Base-by-base conservation (phyloP, 1,140 invertebrate genomes). In the Eubasilissa regina region DNA sequence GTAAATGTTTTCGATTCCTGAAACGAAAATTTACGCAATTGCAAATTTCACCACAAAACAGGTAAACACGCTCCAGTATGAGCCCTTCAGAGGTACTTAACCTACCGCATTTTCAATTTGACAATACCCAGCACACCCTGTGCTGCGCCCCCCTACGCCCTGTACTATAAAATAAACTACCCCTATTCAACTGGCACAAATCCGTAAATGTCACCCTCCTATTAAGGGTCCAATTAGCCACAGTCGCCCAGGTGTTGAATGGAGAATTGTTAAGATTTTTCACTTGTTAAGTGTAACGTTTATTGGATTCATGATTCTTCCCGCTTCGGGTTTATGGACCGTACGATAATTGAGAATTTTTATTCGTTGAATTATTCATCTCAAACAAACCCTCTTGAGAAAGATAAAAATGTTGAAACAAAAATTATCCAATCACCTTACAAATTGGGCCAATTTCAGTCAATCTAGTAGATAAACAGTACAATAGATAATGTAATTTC, bases 181-280 rank as follows among this genome's bases (percentile, higher is more conserved):
- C 60, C 60, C 19, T 21, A 8, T 64, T 64, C 25, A 43, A 64
- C 60, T 64, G 60, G 55, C 21, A 58, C 60, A 25, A 35, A 35
- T 35, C 25, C 35, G n/a, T 21, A 58, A 12, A 64, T 64, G 60
- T 64, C 60, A 43, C 60, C 60, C 25, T 64, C 19, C 48, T n/a
- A 64, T 64, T 64, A 64, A 12, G 60, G 60, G 19, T 25, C 35
- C 60, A 64, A 64, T 64, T 64, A 64, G 60, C 60, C 60, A 64
- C 60, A 64, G 60, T 35, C 12, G 35, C 60, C 60, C 60, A 64
- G 60, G 60, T 64, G 60, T 25, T 64, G 60, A 64, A 64, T 25
- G 19, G 55, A 9, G 55, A 58, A 64, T 25, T 64, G 35, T 7
- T n/a, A 44, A 9, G 35, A 64, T 12, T 64, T 15, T 35, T 64